Base-by-base conservation (phyloP, 2,888 invertebrate genomes). In the Stomorhina lunata region DNA sequence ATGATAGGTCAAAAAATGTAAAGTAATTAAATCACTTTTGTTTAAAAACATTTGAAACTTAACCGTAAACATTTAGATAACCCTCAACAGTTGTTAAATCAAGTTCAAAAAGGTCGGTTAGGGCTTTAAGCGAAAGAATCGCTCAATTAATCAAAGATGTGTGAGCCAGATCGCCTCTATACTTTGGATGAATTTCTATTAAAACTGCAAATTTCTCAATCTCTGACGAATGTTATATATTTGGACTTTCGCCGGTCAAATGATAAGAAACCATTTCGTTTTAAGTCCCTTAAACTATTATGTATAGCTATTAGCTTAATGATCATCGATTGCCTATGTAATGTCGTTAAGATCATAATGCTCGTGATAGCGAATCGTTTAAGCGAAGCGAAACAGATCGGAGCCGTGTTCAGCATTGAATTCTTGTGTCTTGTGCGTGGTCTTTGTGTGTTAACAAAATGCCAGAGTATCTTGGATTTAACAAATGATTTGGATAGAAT, bases 321-420 rank as follows among this genome's bases (percentile, higher is more conserved):
- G 17, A 15, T 69, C n/a, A n/a, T 20, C 1, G 79, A 82, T 50
- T 65, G 65, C 5, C 29, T 71, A 27, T 68, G 82, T 9, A 82
- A 79, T 71, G 15, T 50, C 1, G 53, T 66, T 9, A 79, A 75
- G 29, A 59, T 63, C 3, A n/a, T 5, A 1, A 40, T n/a, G n/a
- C n/a, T 25, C 0, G 79, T 75, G 25, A 79, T 79, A 3, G 34
- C 32, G 0, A 22, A 69, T 3, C 65, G 80, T 40, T 9, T 81
- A 9, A 72, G 69, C 2, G 72, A 80, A 22, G 84, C 81, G 0
- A 81, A 84, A 40, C 75, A 80, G 43, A 73, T 73, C 15, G 73
- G 75, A 0, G 84, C 84, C 3, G 59, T 80, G 0, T 79, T 71
- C 20, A 76, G 75, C 4, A 84, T 81, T 57, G 76, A 50, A 10